Evolutionary conservation across 2,888 invertebrate genomes (phyloP), one percentile per base, ranked within the genome.

Genomic region (Protonemura montana): DNA sequence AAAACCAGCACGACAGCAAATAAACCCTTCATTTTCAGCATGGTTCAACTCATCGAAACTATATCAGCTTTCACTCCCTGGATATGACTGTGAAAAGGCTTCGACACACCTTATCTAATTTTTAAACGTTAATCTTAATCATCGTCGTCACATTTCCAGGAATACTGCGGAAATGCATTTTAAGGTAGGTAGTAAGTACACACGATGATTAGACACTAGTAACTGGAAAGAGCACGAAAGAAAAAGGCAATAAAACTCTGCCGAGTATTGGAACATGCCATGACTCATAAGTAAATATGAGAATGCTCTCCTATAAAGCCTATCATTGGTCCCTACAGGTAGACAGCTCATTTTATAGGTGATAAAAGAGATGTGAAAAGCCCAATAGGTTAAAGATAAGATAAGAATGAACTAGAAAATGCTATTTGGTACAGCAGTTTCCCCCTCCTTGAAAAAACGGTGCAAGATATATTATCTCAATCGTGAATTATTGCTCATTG

Each of bases 1-100:
- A 26, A 29, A 35, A 78, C 30, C 10, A 80, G n/a, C 27, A 27
- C 30, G 26, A 59, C 89, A 85, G 91, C 95, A 94, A 90, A 94
- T 94, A 87, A 97, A 35, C 10, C 42, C 41, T 83, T 42, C 82
- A 35, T 83, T 42, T n/a, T 83, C 1, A 6, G 78, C 2, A 78
- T 78, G 78, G 28, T 27, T 27, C 59, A 59, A 10, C 7, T 21
- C 21, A 21, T 59, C 13, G 59, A 21, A 59, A 59, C 59, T 16
- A 10, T 59, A 16, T 21, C 59, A 7, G 59, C 59, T 16, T 59
- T 59, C 59, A 59, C 59, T 21, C 7, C 21, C 21, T 21, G 21
- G 16, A 2, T 21, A 2, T 21, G 21, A 59, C 59, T 59, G 21
- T 2, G 16, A 3, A 21, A 59, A 21, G 21, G 59, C 13, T 21